Evolutionary conservation across 53 echinoderm and acorn worm genomes (phyloP).

Genomic region (Paracentrotus lividus): DNA sequence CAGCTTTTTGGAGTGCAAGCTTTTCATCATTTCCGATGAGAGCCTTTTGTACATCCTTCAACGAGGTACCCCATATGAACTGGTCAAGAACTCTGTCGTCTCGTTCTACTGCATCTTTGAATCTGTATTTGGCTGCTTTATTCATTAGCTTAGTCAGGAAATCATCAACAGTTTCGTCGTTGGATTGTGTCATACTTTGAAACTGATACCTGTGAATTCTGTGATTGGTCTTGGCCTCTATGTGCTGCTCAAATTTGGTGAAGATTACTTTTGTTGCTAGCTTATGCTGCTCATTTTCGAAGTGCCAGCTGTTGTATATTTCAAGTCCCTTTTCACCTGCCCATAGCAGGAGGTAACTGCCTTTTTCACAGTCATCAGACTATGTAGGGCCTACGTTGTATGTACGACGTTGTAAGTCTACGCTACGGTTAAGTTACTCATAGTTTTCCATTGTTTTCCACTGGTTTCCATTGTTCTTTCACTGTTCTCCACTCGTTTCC

Average conservation of each 20-base stretch:
- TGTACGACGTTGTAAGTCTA: no score
- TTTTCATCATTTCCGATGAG: constrained; percentile 28
- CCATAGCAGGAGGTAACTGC: not conserved
- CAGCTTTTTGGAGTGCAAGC: not conserved
- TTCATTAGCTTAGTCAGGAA: not conserved
- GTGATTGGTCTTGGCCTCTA: not conserved
- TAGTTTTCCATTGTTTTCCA: no score
- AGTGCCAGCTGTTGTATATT: not conserved
- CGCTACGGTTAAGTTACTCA: no score
- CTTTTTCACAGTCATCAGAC: no score
- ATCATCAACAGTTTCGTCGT: not conserved
- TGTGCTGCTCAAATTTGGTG: not conserved
- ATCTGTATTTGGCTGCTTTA: constrained; percentile 7
- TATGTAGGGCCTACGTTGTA: no score
- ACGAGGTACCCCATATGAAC: constrained; percentile 21
- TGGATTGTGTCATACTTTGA: not conserved
- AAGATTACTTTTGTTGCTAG: not conserved
- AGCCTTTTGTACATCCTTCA: constrained; percentile 30
- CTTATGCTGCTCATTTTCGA: not conserved
- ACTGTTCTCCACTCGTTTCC: no score
- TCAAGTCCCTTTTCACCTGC: not conserved
- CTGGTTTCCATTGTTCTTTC: no score
- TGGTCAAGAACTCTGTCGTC: constrained; percentile 32
- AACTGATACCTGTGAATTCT: not conserved
- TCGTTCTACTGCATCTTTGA: not conserved